Base-by-base conservation (phyloP, 2,888 invertebrate genomes). In the Lithophane ornitopus region DNA sequence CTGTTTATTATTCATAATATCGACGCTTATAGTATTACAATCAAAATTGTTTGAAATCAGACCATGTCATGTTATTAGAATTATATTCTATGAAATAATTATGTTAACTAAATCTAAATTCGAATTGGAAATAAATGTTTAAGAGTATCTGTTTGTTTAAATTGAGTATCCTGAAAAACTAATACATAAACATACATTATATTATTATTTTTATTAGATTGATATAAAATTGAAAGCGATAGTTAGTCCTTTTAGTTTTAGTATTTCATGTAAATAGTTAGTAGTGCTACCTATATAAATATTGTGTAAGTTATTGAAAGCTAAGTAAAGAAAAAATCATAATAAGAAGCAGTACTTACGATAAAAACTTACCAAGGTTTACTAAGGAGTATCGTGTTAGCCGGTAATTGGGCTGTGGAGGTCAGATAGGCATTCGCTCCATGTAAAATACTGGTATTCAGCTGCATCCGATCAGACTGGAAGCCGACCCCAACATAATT, bases 81-180 rank as follows among this genome's bases (percentile, higher is more conserved):
- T 63, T 14, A 44, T 74, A 22, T 46, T 58, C 14, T 74, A 16
- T n/a, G 34, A 34, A 34, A 34, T 34, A 34, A 34, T 6, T 34
- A 66, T 68, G 67, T 67, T 58, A n/a, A 44, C 1, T 68, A 68
- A 69, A 61, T 41, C 22, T 52, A 71, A 76, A 76, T 72, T 81
- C 49, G 16, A 70, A 76, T 85, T 82, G 74, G 83, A 70, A 81
- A 80, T 86, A 86, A 86, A 85, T 44, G 39, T 72, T 73, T 83
- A 65, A 74, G 66, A 71, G 59, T 56, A 67, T 49, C 16, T 34
- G 16, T 44, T 80, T 52, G 62, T 77, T 63, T 62, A 16, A 0
- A 26, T 58, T 44, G 22, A 6, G 9, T 22, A 19, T 8, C 54
- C 12, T 44, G 2, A 14, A 66, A 28, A 66, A 28, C 8, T 11